phyloP scores from a whole-genome alignment of 2,888 invertebrate species.

The Lasioglossum figueresi region DNA sequence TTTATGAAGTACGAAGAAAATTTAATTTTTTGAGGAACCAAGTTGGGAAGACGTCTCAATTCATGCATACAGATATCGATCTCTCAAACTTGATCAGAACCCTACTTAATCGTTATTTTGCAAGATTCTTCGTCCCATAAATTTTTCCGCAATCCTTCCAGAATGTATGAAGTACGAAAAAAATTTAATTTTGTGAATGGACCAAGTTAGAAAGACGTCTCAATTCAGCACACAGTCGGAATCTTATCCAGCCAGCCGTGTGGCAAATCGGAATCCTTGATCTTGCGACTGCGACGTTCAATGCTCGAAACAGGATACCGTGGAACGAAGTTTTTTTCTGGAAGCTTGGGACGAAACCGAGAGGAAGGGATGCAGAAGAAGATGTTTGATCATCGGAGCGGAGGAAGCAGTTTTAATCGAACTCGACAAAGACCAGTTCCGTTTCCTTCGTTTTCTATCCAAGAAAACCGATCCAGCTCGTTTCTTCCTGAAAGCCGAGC shows the following conservation, averaged over 20 bases:
- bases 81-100: too few relatives aligned
- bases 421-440: not conserved
- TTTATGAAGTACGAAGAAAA: too few relatives aligned
- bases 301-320: constrained; percentile 4
- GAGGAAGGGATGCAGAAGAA: not conserved
- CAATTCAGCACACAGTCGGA: not conserved
- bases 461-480: constrained; percentile 1
- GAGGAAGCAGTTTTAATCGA: not conserved
- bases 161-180: not conserved
- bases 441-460: not conserved
- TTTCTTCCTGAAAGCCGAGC: constrained; percentile 14
- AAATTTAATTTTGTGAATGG: not conserved
- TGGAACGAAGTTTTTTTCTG: not conserved
- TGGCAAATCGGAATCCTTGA: not conserved
- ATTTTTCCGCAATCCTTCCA: not conserved
- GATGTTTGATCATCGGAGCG: constrained; percentile 1
- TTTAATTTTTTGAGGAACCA: too few relatives aligned
- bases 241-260: not conserved
- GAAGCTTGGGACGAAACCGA: not conserved
- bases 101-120: too few relatives aligned
- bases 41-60: too few relatives aligned
- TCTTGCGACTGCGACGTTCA: not conserved
- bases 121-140: too few relatives aligned
- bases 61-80: too few relatives aligned
- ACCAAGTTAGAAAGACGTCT: not conserved